Conservation (phyloP, 2,113 vertebrate species). For the Alethe diademata region DNA sequence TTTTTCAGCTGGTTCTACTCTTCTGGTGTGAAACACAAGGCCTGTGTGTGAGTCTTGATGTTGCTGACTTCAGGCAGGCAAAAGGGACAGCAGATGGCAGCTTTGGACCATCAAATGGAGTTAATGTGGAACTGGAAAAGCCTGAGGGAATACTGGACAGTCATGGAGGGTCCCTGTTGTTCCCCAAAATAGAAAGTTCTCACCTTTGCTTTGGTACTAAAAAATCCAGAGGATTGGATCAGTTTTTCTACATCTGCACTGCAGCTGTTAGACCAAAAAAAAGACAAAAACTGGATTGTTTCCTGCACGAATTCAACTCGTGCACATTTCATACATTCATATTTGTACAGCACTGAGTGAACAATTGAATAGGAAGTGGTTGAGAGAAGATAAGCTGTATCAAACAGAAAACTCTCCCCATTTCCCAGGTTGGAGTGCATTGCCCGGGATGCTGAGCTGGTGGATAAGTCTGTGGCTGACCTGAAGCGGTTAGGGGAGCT, state of each 20-base stretch:
- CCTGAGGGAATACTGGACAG: not conserved
- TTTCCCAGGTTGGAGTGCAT: conserved; percentile 88
- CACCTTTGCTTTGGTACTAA: not conserved
- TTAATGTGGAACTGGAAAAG: not conserved
- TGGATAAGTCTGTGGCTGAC: conserved; percentile 97
- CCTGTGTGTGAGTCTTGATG: accelerated
- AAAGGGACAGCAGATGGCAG: conserved; percentile 28
- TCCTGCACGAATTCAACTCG: accelerated
- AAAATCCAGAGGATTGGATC: not conserved
- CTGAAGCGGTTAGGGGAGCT: conserved; percentile 92
- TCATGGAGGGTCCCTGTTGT: not conserved
- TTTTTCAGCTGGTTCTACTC: not conserved
- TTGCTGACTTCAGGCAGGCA: not conserved
- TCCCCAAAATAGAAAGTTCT: not conserved
- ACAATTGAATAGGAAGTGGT: not conserved
- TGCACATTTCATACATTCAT: not conserved
- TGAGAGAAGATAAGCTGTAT: not conserved
- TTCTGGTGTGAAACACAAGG: not conserved
- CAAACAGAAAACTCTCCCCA: not conserved
- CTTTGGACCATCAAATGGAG: not conserved
- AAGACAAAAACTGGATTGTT: not conserved
- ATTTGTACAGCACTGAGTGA: not conserved
- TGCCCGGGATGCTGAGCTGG: conserved; percentile 94
- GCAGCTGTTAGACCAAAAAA: not conserved
- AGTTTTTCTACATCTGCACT: not conserved